Base-by-base conservation (phyloP, 2,113 vertebrate genomes). In the Galemys pyrenaicus region DNA sequence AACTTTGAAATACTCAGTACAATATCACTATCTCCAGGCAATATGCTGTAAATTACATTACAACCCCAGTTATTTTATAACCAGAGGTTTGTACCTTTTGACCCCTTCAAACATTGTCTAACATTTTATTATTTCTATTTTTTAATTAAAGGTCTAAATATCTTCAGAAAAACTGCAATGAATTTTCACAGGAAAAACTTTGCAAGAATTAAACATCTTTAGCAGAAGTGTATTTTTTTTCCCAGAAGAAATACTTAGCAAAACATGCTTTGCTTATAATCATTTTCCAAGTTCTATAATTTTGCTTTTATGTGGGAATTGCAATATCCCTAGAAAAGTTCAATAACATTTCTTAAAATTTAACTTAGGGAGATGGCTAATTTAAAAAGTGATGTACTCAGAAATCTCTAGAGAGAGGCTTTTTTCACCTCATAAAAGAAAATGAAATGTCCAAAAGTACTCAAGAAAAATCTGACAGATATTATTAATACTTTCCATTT, bases 71-170 rank as follows among this genome's bases (percentile, higher is more conserved):
- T 70, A 39, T 39, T 39, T 68, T 70, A 39, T 37, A 70, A 22
- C 5, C 9, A 6, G 35, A 70, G 28, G 6, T 37, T 70, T 70
- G 35, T 70, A 22, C 37, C 60, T 70, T 70, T 70, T 70, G 67
- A 70, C 35, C 17, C n/a, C 67, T 20, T 70, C 9, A 70, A 7
- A 6, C 37, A 20, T 5, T 70, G 28, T 87, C 5, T 44, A 92
- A 64, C 30, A 89, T 74, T 65, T 86, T 28, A 80, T 35, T 87
- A 54, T 89, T 82, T 12, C 3, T 49, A 41, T 65, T 49, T 56
- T 90, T 85, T 93, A 83, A 75, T 84, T 65, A 83, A 95, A 89
- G 20, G 4, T 87, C 35, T 67, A 89, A 79, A 74, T 74, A 80
- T 24, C 16, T 74, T 84, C 56, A 68, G 81, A 44, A 95, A 95